Evolutionary conservation across 2,113 vertebrate species (phyloP), one percentile per base, ranked within the genome.

Genomic region (Patagioenas fasciata): DNA sequence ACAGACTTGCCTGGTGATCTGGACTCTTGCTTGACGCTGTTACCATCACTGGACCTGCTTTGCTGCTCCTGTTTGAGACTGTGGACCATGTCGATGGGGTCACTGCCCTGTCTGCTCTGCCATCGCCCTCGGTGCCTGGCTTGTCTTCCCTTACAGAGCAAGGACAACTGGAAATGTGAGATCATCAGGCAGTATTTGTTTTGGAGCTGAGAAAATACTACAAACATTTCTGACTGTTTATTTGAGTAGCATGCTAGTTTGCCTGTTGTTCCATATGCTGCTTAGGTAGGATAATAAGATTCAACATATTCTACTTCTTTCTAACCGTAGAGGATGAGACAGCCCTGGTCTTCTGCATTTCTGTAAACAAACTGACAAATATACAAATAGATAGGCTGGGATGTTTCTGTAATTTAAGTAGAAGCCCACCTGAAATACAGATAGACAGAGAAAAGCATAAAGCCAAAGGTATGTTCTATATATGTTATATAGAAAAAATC

Each of bases 61-160:
- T 66, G 51, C 73, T 38, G 5, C 28, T 54, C 62, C 42, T 47
- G 24, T 91, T 57, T 51, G 87, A 61, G 13, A 11, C 31, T 25
- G 9, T 18, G 50, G 20, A 7, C 48, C 0, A 0, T 31, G 21
- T 25, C 1, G 1, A 36, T 5, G 15, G 60, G 72, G 73, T 40
- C 51, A 16, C 44, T 57, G 48, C 70, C 70, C 85, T 89, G 24
- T 34, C 24, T 23, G 36, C 69, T 0, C 0, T 38, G 36, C n/a
- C 51, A 28, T 40, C 23, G 8, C 40, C 21, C 62, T 75, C 1
- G 0, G 5, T 13, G 14, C 62, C 61, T 36, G 64, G 13, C 36
- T 85, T 61, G 10, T 40, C 62, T 72, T 62, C 57, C 64, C 26
- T 6, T 21, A 13, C 0, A 6, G 47, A 62, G 64, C 64, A 80